Percentiles rank a stretch among this genome's conserved stretches.
Conservation (phyloP, 2,113 vertebrate species). For the Macrotis lagotis region DNA sequence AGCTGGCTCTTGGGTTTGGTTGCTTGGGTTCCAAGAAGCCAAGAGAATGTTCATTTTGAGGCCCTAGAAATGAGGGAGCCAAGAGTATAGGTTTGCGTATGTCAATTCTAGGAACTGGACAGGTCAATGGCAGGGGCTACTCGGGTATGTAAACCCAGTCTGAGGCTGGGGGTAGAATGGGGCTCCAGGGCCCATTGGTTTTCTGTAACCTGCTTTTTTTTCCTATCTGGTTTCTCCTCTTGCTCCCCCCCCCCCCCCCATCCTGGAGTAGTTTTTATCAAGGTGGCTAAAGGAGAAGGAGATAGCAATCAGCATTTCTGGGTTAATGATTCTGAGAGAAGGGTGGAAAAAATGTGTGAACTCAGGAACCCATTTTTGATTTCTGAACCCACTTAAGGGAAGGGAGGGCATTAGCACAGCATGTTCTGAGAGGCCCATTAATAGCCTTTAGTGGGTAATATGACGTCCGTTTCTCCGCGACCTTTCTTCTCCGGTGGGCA, state of each 20-base stretch:
- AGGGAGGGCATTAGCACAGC: slow-evolving; percentile 24
- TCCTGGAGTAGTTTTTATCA: not conserved
- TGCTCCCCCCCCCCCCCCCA: too few species aligned
- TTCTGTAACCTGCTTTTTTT: not conserved
- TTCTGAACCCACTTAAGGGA: slow-evolving; percentile 51
- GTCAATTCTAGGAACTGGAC: not conserved
- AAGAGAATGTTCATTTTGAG: not conserved
- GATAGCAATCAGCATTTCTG: slow-evolving; percentile 37
- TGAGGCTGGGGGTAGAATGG: not conserved
- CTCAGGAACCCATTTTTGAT: slow-evolving; percentile 64
- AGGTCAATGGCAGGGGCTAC: not conserved
- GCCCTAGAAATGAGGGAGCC: not conserved
- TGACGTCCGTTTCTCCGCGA: slow-evolving; percentile 22
- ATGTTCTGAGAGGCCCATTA: slow-evolving; percentile 41
- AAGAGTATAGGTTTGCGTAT: not conserved
- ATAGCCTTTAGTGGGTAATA: slow-evolving; percentile 59
- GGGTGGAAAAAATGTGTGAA: slow-evolving; percentile 4
- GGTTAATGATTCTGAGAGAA: slow-evolving; percentile 71
- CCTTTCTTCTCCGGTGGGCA: slow-evolving; percentile 41
- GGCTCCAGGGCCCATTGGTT: not conserved
- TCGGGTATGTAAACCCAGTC: not conserved
- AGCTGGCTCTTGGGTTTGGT: not conserved
- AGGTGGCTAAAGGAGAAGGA: slow-evolving; percentile 8
- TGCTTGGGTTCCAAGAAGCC: not conserved
- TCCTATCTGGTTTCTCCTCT: too few species aligned